Conservation (phyloP, 1,140 invertebrate species). For the Solenopsis invicta region DNA sequence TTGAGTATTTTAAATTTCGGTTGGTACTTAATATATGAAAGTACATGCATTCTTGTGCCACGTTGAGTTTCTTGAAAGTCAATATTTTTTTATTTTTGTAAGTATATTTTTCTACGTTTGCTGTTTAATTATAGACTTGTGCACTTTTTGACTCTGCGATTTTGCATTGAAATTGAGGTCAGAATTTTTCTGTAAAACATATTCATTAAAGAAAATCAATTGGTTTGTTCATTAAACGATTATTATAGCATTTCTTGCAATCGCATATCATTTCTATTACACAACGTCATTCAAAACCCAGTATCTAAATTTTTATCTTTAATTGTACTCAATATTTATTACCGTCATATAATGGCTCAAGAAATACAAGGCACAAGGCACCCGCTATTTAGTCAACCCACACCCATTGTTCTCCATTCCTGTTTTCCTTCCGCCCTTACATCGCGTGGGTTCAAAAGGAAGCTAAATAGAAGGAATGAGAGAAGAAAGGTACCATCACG, state of each 20-base stretch:
- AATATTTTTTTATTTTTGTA: neutral
- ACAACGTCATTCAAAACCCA: neutral
- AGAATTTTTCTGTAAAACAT: neutral
- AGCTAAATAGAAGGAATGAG: constrained; percentile 16
- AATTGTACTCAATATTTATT: neutral
- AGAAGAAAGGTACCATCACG: constrained; percentile 2
- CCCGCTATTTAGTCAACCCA: constrained; percentile 68
- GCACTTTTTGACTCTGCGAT: neutral
- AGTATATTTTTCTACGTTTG: neutral
- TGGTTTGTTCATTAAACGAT: neutral
- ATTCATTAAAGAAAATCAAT: neutral
- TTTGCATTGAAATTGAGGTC: neutral
- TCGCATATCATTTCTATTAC: neutral
- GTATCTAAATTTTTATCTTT: neutral
- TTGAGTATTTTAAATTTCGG: neutral
- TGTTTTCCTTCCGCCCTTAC: constrained; percentile 48
- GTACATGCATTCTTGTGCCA: neutral
- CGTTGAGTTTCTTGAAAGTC: neutral
- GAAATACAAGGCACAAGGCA: neutral
- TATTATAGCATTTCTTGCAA: neutral
- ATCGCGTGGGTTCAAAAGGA: constrained; percentile 6
- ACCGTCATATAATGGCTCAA: neutral
- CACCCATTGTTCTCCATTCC: constrained; percentile 67
- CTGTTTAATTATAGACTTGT: too few species aligned
- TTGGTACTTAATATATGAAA: neutral